Evolutionary conservation across 2,888 invertebrate genomes (phyloP).

Genomic region (Lithophane socia): DNA sequence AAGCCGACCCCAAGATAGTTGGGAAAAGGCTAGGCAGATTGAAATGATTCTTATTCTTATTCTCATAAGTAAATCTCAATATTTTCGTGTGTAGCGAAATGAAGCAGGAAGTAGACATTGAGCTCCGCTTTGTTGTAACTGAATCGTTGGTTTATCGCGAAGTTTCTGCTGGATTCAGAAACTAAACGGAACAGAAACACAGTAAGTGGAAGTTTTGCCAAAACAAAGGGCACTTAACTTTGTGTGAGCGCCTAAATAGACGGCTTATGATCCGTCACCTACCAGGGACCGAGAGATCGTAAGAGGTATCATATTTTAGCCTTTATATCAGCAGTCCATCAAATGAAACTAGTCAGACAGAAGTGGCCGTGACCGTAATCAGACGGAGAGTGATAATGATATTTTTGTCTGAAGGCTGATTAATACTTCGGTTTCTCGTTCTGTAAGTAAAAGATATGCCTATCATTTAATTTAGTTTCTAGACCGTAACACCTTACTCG

Average conservation of each 20-base stretch:
- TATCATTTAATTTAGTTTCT: conserved; percentile 20
- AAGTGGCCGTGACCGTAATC: conserved; percentile 5
- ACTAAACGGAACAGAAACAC: conserved; percentile 55
- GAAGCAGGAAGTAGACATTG: conserved; percentile 31
- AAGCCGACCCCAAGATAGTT: too few relatives aligned
- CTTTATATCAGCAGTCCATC: conserved; percentile 2
- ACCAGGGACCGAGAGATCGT: neutral
- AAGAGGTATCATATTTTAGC: conserved; percentile 6
- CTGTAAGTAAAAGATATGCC: conserved; percentile 12
- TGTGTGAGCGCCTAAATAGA: conserved; percentile 28
- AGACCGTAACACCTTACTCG: neutral
- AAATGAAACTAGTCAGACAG: conserved; percentile 2
- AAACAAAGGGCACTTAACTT: conserved; percentile 57
- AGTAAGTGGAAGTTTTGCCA: conserved; percentile 54
- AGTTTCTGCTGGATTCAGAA: conserved; percentile 51
- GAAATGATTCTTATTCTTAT: neutral
- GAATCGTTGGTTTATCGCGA: conserved; percentile 49
- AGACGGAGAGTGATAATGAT: conserved; percentile 13
- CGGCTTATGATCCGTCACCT: conserved; percentile 27
- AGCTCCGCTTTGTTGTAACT: conserved; percentile 44
- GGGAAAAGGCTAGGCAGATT: too few relatives aligned
- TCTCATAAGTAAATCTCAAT: conserved; percentile 10
- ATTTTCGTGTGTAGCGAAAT: conserved; percentile 18
- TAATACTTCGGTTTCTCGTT: conserved; percentile 7
- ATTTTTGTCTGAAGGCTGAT: conserved; percentile 16